phyloP scores from a whole-genome alignment of 92 coral and sea anemone species.

The Metridium senile region DNA sequence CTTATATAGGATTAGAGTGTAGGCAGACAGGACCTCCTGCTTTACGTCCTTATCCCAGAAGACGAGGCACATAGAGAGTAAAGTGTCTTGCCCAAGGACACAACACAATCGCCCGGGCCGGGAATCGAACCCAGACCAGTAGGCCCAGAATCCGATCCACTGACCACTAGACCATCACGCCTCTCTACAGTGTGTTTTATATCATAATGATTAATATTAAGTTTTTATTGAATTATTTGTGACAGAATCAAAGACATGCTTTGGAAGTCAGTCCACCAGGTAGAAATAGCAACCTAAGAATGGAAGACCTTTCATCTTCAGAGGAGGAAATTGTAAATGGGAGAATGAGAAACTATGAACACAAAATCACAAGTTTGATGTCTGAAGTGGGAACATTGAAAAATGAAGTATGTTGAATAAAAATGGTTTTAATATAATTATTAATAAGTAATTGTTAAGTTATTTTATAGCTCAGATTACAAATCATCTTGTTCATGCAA shows the following conservation, averaged over 20 bases:
- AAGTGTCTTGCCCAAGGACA: no score
- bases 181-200: no score
- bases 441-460: not conserved
- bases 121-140: no score
- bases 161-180: no score
- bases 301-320: slow-evolving; percentile 90
- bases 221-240: not conserved
- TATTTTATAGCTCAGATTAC: no score
- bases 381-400: slow-evolving; percentile 89
- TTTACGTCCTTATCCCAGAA: no score
- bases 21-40: no score
- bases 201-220: not conserved
- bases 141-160: no score
- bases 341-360: slow-evolving; percentile 83
- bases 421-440: not conserved
- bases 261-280: slow-evolving; percentile 76
- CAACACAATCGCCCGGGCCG: no score
- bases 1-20: no score
- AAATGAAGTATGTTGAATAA: slow-evolving; percentile 74
- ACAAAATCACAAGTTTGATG: slow-evolving; percentile 91
- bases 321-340: slow-evolving; percentile 92
- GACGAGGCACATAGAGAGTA: no score
- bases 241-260: slow-evolving; percentile 77
- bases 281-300: slow-evolving; percentile 64
- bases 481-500: no score